Evolutionary conservation across 2,888 invertebrate genomes (phyloP), one percentile per base, ranked within the genome.

Genomic region (Caradrina kadenii): DNA sequence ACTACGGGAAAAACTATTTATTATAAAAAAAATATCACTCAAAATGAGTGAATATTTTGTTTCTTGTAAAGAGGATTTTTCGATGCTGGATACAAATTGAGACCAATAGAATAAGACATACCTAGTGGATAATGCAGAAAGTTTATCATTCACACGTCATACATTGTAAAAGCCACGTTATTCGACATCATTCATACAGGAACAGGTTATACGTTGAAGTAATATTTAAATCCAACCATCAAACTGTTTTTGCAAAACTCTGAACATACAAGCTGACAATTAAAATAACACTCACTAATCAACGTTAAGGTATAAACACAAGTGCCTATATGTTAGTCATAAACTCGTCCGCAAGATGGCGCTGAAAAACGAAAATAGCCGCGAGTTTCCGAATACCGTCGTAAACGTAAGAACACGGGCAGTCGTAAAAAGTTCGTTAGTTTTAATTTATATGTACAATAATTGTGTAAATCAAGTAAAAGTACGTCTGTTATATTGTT

Each of bases 361-460:
- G 83, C 60, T 79, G 68, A 61, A 66, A 72, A 74, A 80, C 63
- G 55, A 84, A 85, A 83, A 84, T 82, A 87, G 80, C 77, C 62
- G 68, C 56, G 68, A 71, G 69, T 74, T 73, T 67, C 69, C 72
- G 73, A 83, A 81, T 70, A 79, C 59, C 63, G 81, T 88, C 88
- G 88, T 90, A 89, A 90, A 89, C 64, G 74, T 64, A 79, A 77
- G 78, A 80, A 82, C 78, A 83, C 54, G 71, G 49, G 61, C 69
- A 63, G 84, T 89, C 90, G 90, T 93, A 93, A 93, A 93, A 82
- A 83, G 87, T 91, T 93, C 91, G 92, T 93, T 92, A 92, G 87
- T 79, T 76, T 78, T 89, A 88, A 92, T 93, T 93, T 93, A 93
- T 90, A 89, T 71, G 77, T 78, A 86, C 87, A 88, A 90, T 91